Conservation (phyloP, 1,140 invertebrate species). For the Andricus grossulariae region DNA sequence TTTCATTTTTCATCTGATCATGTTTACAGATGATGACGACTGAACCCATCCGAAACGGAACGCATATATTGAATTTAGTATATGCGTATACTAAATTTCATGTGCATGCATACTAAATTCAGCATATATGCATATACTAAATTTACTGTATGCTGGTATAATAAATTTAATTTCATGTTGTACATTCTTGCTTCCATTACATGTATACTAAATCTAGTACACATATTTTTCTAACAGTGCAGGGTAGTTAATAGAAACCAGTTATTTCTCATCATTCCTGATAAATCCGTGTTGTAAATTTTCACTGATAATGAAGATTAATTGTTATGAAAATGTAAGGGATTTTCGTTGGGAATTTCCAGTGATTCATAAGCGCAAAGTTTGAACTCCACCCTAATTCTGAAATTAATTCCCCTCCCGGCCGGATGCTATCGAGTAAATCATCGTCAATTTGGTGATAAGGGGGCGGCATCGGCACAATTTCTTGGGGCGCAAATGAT, state of each 20-base stretch:
- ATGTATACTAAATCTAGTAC: no score
- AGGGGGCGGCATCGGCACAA: conserved; percentile 21
- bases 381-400: conserved; percentile 4
- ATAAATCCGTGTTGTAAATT: not conserved
- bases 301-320: not conserved
- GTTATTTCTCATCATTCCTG: not conserved
- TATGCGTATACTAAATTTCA: no score
- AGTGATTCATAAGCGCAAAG: not conserved
- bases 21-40: no score
- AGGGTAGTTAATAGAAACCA: not conserved
- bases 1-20: no score
- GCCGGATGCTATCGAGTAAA: conserved; percentile 8
- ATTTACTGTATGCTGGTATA: no score
- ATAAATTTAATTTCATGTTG: no score
- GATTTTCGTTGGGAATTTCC: not conserved
- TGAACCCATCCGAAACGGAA: no score
- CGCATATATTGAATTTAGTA: no score
- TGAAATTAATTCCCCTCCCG: conserved; percentile 4
- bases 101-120: no score
- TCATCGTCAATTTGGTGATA: conserved; percentile 26
- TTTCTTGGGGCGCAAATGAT: conserved; percentile 20
- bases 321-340: not conserved
- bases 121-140: no score
- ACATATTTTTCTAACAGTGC: no score
- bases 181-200: no score